These are phyloP conservation scores for Ormia ochracea DNA, from an alignment of 2,888 invertebrate species.

Conservation along the genomic window DNA sequence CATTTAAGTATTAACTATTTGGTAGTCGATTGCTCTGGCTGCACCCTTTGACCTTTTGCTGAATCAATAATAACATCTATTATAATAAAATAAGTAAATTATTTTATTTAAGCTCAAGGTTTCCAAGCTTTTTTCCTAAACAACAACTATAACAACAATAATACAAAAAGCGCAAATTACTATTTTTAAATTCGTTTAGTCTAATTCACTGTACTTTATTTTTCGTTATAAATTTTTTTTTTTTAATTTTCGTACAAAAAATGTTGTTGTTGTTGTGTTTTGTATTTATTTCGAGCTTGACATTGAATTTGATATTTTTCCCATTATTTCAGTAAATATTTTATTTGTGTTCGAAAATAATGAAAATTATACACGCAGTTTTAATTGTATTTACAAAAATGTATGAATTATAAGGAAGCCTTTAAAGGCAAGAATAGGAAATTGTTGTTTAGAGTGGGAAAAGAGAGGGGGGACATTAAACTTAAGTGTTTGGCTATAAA, in stretches of 20 bases:
- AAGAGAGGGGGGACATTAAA: not conserved
- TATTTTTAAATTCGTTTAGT: not conserved
- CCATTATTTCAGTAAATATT: not conserved
- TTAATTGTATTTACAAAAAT: not conserved
- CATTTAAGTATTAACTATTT: not conserved
- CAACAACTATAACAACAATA: not conserved
- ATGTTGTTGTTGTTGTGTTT: not conserved
- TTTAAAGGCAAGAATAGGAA: too few species aligned
- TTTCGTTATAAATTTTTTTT: not conserved
- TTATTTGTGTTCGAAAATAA: conserved; percentile 14
- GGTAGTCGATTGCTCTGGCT: not conserved
- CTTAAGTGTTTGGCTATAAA: too few species aligned
- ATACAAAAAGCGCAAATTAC: not conserved
- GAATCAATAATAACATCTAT: not conserved
- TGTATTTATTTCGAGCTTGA: not conserved
- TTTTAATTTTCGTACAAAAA: not conserved
- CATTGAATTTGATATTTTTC: conserved; percentile 24
- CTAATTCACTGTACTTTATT: not conserved
- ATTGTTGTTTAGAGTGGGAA: too few species aligned
- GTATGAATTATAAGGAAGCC: not conserved
- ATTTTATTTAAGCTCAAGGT: not conserved
- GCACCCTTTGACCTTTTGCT: conserved; percentile 32
- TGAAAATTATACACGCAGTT: not conserved
- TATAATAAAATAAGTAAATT: not conserved
- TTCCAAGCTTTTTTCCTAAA: not conserved